A percentile compares a stretch with the other conserved stretches of the same genome.
These are phyloP conservation scores for Temnothorax curvispinosus DNA, from an alignment of 1,140 invertebrate genomes.

Conservation along the genomic window DNA sequence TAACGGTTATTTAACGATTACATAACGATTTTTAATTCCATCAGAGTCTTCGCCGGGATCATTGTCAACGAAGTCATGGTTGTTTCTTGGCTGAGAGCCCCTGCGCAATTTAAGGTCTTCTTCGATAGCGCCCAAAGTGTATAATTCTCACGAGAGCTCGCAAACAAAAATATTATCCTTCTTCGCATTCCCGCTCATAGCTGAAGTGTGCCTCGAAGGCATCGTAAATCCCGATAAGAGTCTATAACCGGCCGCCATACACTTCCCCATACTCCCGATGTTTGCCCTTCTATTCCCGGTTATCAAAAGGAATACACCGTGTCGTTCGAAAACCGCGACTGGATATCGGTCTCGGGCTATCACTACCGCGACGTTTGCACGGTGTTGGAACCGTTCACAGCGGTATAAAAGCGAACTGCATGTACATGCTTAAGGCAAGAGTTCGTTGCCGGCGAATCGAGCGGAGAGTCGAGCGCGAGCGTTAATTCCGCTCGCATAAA, in stretches of 20 bases:
- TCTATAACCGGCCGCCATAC: slow-evolving; percentile 51
- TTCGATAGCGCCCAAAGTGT: slow-evolving; percentile 52
- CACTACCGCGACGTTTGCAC: slow-evolving; percentile 22
- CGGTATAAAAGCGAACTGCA: not conserved
- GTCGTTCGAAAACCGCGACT: slow-evolving; percentile 27
- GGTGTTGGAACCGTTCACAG: slow-evolving; percentile 3
- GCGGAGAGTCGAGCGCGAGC: slow-evolving; percentile 63
- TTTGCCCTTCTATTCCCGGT: slow-evolving; percentile 52
- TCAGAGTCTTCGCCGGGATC: not conserved
- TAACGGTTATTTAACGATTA: not conserved
- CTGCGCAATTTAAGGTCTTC: slow-evolving; percentile 44
- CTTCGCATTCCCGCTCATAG: slow-evolving; percentile 49
- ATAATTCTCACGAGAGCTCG: slow-evolving; percentile 62
- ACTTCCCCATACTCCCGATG: slow-evolving; percentile 35
- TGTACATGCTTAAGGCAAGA: slow-evolving; percentile 41
- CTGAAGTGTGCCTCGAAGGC: slow-evolving; percentile 57
- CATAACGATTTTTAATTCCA: not conserved
- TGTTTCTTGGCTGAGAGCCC: not conserved
- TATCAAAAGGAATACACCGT: slow-evolving; percentile 47
- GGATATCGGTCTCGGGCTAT: slow-evolving; percentile 44
- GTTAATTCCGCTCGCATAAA: slow-evolving; percentile 82
- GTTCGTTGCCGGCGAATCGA: slow-evolving; percentile 58
- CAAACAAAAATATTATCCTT: slow-evolving; percentile 62
- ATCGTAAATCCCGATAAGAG: slow-evolving; percentile 60
- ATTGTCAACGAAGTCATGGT: not conserved